Percentiles rank a stretch among this genome's conserved stretches.
Evolutionary conservation across 2,888 invertebrate genomes (phyloP).

Genomic region (Ectemnius continuus): DNA sequence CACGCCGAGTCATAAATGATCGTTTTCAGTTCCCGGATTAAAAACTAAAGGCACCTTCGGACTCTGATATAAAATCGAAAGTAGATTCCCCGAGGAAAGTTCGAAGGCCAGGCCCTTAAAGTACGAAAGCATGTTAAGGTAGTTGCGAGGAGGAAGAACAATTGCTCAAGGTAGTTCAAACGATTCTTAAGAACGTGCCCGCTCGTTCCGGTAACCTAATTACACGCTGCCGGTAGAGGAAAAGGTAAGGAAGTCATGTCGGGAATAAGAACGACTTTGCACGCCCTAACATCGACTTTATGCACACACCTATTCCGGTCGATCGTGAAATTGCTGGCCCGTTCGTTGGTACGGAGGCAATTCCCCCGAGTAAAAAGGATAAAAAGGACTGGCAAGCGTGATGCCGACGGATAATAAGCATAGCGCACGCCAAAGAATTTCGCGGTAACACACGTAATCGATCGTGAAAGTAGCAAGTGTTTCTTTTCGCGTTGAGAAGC

Average conservation of each 20-base stretch:
- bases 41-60: too few relatives aligned
- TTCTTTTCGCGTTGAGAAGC: background rate
- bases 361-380: background rate
- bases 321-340: slow-evolving; percentile 36
- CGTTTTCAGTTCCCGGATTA: too few relatives aligned
- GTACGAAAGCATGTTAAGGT: slow-evolving; percentile 36
- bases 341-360: background rate
- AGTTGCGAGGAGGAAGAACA: slow-evolving; percentile 18
- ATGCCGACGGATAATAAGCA: background rate
- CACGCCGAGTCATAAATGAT: too few relatives aligned
- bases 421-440: slow-evolving; percentile 30
- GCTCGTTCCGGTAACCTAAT: slow-evolving; percentile 70
- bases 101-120: slow-evolving; percentile 28
- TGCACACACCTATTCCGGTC: slow-evolving; percentile 11
- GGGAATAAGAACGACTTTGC: slow-evolving; percentile 50
- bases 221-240: slow-evolving; percentile 60
- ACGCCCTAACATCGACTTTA: slow-evolving; percentile 17
- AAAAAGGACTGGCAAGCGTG: background rate
- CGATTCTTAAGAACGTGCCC: slow-evolving; percentile 24
- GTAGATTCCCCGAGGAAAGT: background rate
- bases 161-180: slow-evolving; percentile 22
- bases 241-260: slow-evolving; percentile 49
- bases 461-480: slow-evolving; percentile 36
- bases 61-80: background rate
- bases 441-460: slow-evolving; percentile 24